phyloP scores from a whole-genome alignment of 2,888 invertebrate species.

The Oconnorella tubifera region DNA sequence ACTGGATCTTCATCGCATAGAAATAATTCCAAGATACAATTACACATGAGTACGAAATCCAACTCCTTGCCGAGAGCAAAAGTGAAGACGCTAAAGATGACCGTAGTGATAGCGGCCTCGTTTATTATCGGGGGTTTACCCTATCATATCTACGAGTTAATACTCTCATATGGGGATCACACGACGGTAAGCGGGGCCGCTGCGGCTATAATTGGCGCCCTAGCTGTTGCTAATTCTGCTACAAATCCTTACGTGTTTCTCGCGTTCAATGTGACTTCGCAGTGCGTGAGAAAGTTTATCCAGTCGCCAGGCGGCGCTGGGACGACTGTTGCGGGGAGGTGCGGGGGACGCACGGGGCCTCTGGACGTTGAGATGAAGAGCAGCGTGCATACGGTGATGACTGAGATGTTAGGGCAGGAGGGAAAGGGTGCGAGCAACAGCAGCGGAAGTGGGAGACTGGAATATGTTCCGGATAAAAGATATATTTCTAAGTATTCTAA shows the following conservation, averaged over 20 bases:
- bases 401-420: too few species aligned
- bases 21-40: slow-evolving; percentile 43
- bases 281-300: background rate
- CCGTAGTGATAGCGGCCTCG: slow-evolving; percentile 51
- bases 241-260: slow-evolving; percentile 54
- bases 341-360: background rate
- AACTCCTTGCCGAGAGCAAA: slow-evolving; percentile 53
- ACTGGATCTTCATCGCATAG: too few species aligned
- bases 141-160: slow-evolving; percentile 53
- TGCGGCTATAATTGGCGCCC: slow-evolving; percentile 47
- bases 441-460: too few species aligned
- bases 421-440: too few species aligned
- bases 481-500: too few species aligned
- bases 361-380: background rate
- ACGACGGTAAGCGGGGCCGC: slow-evolving; percentile 36
- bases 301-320: background rate
- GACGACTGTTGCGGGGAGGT: background rate
- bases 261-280: slow-evolving; percentile 43
- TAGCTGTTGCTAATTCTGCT: slow-evolving; percentile 52
- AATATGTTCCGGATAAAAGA: too few species aligned
- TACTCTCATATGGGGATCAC: slow-evolving; percentile 49
- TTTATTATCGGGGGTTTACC: slow-evolving; percentile 52
- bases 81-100: slow-evolving; percentile 55
- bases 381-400: too few species aligned
- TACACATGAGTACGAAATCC: slow-evolving; percentile 45